Conservation (phyloP, 1,140 invertebrate species). For the Apis dorsata region DNA sequence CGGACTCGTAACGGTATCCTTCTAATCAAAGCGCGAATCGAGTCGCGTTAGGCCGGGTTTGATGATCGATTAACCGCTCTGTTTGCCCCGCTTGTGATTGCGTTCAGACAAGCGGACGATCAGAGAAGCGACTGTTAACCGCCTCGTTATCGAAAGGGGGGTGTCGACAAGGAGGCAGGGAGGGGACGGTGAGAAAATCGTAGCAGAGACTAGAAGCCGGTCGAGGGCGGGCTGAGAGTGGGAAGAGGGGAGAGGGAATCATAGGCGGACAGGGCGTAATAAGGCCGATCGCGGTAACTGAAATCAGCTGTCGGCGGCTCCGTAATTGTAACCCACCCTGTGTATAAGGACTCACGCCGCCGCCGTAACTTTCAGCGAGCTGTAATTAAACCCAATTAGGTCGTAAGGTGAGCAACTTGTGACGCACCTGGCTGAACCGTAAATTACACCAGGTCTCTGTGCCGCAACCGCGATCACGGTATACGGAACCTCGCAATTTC, state of each 20-base stretch:
- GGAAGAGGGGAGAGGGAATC: not conserved
- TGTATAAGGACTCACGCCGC: conserved; percentile 17
- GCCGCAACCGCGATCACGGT: conserved; percentile 45
- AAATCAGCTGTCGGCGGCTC: conserved; percentile 46
- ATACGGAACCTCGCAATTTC: conserved; percentile 51
- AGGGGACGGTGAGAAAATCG: not conserved
- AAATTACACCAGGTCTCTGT: conserved; percentile 56
- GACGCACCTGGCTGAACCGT: conserved; percentile 61
- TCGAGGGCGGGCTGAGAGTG: too few relatives aligned
- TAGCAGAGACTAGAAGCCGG: too few relatives aligned
- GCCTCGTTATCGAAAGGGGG: not conserved
- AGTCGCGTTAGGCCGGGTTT: not conserved
- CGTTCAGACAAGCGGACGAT: conserved; percentile 3
- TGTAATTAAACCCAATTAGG: conserved; percentile 67
- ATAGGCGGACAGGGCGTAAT: not conserved
- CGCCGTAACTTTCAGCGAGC: conserved; percentile 56
- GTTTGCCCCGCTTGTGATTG: conserved; percentile 20
- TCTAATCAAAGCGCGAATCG: conserved; percentile 33
- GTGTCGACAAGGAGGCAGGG: not conserved
- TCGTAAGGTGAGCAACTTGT: conserved; percentile 65
- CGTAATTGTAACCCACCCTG: conserved; percentile 53
- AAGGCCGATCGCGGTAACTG: conserved; percentile 41
- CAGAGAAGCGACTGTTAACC: not conserved
- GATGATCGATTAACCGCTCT: conserved; percentile 35
- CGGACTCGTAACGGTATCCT: not conserved